These are phyloP conservation scores for Myzus persicae DNA, from an alignment of 1,140 invertebrate species.

Conservation along the genomic window DNA sequence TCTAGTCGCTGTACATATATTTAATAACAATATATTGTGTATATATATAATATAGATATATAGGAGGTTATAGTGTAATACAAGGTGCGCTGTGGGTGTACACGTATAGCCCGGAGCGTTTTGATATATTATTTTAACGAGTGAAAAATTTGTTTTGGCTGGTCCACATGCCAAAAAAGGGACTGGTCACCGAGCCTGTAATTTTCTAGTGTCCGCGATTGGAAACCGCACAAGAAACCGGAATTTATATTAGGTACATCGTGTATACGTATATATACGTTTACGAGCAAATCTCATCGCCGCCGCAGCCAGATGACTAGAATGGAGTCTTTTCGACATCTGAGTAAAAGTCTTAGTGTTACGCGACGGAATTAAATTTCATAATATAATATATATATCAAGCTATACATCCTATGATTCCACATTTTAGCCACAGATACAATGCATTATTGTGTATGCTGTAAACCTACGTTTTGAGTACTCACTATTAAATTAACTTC, in stretches of 20 bases:
- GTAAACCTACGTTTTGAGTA: neutral
- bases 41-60: neutral
- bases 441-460: neutral
- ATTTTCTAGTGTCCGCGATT: conserved; percentile 43
- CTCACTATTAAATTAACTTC: neutral
- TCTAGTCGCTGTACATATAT: neutral
- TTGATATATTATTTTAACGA: conserved; percentile 29
- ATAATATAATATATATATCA: conserved; percentile 5
- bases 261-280: neutral
- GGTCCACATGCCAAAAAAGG: conserved; percentile 55
- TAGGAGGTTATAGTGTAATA: neutral
- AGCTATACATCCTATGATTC: neutral
- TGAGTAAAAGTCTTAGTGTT: conserved; percentile 37
- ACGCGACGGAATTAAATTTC: conserved; percentile 34
- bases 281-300: neutral
- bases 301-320: neutral
- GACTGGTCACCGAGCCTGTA: conserved; percentile 37
- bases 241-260: conserved; percentile 2
- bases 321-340: neutral
- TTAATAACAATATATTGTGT: neutral
- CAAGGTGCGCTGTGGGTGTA: neutral
- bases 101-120: neutral
- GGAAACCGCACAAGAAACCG: conserved; percentile 47
- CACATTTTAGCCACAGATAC: neutral
- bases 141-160: conserved; percentile 54